Evolutionary conservation across 2,113 vertebrate genomes (phyloP), one percentile per base, ranked within the genome.

Genomic region (Formicarius rufipectus): DNA sequence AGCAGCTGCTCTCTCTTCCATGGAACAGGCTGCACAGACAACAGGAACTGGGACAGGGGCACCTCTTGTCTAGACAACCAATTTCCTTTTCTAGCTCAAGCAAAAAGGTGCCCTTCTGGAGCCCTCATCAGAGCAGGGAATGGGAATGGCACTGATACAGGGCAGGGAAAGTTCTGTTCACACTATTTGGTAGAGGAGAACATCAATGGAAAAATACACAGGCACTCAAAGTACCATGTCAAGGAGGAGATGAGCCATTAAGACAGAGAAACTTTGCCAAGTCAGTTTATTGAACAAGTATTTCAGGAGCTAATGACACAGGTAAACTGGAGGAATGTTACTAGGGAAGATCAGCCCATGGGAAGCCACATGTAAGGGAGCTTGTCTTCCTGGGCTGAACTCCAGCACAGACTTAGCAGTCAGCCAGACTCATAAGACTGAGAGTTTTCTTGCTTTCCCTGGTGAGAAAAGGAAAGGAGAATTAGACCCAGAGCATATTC

Each of bases 241-340:
- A 64, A 62, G 35, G 53, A 82, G 44, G 28, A 75, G n/a, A 73
- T 37, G 60, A 17, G 22, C 16, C 64, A 37, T 4, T 28, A 40
- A 78, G 72, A 68, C 63, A 55, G 44, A 58, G 37, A 47, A 84
- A 49, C 0, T 6, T 95, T 95, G 93, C 83, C 76, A 90, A 93
- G 45, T 86, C 69, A 91, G 58, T 97, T 97, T 97, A 97, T 96
- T 97, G 91, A 84, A 87, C 49, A 82, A 78, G 25, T 79, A n/a
- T 64, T 89, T 72, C 56, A 81, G 74, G 74, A 94, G 30, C 52
- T 81, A 37, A 93, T 81, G 58, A 87, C 81, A 82, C 4, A 4
- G 73, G 67, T 37, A 68, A 79, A 74, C 33, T 35, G 66, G 76
- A 76, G 91, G 56, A 40, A 89, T 73, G 81, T 28, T 91, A n/a